Evolutionary conservation across 2,797 vertebrate genomes (phyloP).

Genomic region (Phoxinus dragarum): DNA sequence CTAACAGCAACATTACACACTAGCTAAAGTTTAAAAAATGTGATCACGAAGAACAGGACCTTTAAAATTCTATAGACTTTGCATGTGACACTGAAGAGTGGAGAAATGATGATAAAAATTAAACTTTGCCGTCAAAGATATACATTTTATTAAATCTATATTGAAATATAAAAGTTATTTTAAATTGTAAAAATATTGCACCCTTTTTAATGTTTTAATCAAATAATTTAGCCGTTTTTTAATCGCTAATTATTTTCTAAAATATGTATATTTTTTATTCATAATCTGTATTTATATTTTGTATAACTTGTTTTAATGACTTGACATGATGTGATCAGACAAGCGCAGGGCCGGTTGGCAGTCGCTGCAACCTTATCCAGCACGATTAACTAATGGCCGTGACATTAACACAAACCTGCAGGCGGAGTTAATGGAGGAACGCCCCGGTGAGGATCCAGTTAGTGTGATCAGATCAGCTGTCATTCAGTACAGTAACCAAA

Average conservation of each 20-base stretch:
- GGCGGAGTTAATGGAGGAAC: neutral
- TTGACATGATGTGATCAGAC: constrained; percentile 15
- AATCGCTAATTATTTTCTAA: no score
- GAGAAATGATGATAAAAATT: neutral
- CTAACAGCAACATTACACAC: no score
- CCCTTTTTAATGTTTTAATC: neutral
- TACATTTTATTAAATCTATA: neutral
- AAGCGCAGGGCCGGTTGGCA: constrained; percentile 9
- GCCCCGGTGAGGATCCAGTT: neutral
- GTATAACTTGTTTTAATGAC: neutral
- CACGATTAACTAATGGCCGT: constrained; percentile 28
- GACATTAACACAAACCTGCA: constrained; percentile 22
- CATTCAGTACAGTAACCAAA: neutral
- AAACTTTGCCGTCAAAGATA: neutral
- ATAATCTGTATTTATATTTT: neutral
- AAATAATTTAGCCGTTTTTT: neutral
- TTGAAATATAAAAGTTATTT: neutral
- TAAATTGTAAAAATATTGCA: neutral
- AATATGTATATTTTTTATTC: no score
- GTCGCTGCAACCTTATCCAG: neutral
- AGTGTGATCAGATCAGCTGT: neutral
- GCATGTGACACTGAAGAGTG: neutral
- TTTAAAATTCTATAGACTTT: no score
- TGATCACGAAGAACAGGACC: no score
- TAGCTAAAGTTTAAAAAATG: no score